phyloP scores from a whole-genome alignment of 1,140 invertebrate species.

The Drosophila funebris region DNA sequence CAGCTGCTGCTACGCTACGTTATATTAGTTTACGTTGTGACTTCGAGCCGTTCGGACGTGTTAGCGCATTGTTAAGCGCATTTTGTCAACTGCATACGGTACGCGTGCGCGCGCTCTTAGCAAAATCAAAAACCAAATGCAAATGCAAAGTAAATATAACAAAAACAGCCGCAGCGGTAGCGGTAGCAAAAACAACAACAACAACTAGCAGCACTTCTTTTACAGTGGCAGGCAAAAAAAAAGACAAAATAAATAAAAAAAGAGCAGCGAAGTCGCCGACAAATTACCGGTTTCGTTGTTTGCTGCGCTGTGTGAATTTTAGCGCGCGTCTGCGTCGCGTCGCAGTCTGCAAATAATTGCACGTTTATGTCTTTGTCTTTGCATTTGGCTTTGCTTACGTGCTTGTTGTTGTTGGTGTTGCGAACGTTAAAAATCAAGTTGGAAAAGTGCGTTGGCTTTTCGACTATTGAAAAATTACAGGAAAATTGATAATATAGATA shows the following conservation, averaged over 20 bases:
- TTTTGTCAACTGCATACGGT: slow-evolving; percentile 30
- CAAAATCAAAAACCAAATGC: slow-evolving; percentile 37
- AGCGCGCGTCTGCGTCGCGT: slow-evolving; percentile 45
- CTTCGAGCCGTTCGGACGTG: slow-evolving; percentile 56
- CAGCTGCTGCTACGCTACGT: slow-evolving; percentile 23
- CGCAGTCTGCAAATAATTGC: slow-evolving; percentile 46
- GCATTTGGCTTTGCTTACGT: slow-evolving; percentile 13
- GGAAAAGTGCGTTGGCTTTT: slow-evolving; percentile 75
- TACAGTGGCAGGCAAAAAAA: slow-evolving; percentile 21
- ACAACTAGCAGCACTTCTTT: slow-evolving; percentile 17
- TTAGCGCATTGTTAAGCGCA: slow-evolving; percentile 20
- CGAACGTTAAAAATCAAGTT: slow-evolving; percentile 41
- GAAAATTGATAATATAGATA: background rate
- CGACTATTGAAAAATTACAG: slow-evolving; percentile 25
- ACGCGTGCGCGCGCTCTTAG: slow-evolving; percentile 61
- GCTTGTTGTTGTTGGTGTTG: slow-evolving; percentile 5
- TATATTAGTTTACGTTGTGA: slow-evolving; percentile 62
- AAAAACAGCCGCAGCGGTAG: slow-evolving; percentile 33
- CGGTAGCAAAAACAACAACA: slow-evolving; percentile 25
- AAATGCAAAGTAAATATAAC: slow-evolving; percentile 37
- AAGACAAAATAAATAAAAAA: too few relatives aligned
- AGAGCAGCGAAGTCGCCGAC: slow-evolving; percentile 25
- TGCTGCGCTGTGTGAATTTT: slow-evolving; percentile 54
- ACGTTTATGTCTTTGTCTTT: slow-evolving; percentile 37
- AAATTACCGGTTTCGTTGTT: slow-evolving; percentile 65